Conservation (phyloP, 2,797 vertebrate species). For the Pipistrellus nathusii region DNA sequence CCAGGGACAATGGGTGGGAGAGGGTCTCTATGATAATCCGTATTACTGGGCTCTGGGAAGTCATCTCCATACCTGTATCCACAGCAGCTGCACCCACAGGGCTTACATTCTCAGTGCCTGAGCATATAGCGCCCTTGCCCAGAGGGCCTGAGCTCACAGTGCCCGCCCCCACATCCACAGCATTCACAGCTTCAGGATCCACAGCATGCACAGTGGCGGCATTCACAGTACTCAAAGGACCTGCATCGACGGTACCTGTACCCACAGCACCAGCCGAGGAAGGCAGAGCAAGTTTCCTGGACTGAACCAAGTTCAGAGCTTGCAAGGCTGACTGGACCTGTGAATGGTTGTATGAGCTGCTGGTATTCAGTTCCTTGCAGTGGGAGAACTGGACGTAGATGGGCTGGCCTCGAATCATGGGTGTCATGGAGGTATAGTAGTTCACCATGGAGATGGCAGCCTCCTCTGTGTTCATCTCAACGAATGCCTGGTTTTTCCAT, state of each 20-base stretch:
- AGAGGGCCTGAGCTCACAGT: too few species aligned
- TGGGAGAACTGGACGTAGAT: conserved; percentile 98
- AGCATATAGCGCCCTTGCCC: too few species aligned
- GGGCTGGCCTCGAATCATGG: conserved; percentile 93
- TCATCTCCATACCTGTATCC: conserved; percentile 88
- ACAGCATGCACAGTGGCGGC: too few species aligned
- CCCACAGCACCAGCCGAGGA: conserved; percentile 84
- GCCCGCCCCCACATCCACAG: too few species aligned
- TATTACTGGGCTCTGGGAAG: conserved; percentile 93
- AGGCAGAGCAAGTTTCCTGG: conserved; percentile 88
- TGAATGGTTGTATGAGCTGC: conserved; percentile 96
- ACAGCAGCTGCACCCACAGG: conserved; percentile 31
- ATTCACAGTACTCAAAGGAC: too few species aligned
- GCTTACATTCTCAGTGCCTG: too few species aligned
- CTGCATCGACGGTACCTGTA: conserved; percentile 74
- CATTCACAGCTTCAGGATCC: too few species aligned
- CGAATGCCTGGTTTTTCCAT: conserved; percentile 96
- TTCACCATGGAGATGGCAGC: conserved; percentile 96
- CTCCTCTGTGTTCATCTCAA: conserved; percentile 98
- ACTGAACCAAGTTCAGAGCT: conserved; percentile 92
- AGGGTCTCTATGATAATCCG: conserved; percentile 97
- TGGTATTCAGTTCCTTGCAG: conserved; percentile 98
- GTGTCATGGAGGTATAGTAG: conserved; percentile 95
- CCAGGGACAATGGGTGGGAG: conserved; percentile 95
- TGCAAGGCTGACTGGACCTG: conserved; percentile 95